Conservation (phyloP, 1,140 invertebrate genomes). For the Chlorops oryzae region DNA sequence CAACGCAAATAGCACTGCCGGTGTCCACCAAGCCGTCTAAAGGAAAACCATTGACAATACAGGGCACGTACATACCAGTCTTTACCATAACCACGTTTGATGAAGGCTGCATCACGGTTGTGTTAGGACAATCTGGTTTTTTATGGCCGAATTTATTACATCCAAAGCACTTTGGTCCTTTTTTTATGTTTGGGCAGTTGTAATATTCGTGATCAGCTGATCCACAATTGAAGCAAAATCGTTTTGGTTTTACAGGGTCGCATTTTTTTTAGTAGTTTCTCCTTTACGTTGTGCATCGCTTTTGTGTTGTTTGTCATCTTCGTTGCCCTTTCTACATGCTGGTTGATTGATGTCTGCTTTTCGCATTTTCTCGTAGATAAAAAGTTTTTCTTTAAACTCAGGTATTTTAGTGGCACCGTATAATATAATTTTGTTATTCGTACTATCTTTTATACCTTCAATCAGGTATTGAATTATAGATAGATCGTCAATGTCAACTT, state of each 20-base stretch:
- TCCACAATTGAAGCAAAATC: constrained; percentile 22
- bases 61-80: neutral
- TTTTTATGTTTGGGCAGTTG: constrained; percentile 8
- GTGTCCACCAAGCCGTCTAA: neutral
- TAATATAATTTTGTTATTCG: constrained; percentile 33
- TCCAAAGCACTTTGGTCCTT: constrained; percentile 26
- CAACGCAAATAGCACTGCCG: neutral
- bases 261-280: constrained; percentile 2
- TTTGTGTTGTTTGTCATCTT: neutral
- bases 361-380: constrained; percentile 22
- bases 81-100: neutral
- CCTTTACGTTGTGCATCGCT: neutral
- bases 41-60: neutral
- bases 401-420: constrained; percentile 31
- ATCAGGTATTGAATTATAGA: constrained; percentile 38
- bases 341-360: constrained; percentile 11
- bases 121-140: constrained; percentile 1
- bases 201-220: constrained; percentile 10
- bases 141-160: constrained; percentile 21
- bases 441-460: constrained; percentile 38
- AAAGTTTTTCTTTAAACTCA: constrained; percentile 30
- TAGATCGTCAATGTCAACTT: constrained; percentile 28
- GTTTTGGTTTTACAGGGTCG: neutral
- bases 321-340: neutral
- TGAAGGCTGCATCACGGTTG: neutral